Percentiles rank a stretch among this genome's conserved stretches.
Conservation (phyloP, 1,140 invertebrate species). For the Meteorus sp. region DNA sequence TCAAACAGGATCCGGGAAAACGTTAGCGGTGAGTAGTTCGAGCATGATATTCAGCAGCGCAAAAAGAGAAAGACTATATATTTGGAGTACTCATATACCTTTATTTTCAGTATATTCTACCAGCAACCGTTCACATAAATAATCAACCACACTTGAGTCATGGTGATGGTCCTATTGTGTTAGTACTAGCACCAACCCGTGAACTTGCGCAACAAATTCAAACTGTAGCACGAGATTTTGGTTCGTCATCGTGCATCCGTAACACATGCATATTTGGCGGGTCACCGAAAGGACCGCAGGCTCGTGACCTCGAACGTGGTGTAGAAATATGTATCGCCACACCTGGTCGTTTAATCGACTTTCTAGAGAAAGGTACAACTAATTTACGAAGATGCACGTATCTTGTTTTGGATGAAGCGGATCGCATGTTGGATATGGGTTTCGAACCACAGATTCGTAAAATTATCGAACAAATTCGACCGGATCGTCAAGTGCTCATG, state of each 20-base stretch:
- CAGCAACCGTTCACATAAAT: slow-evolving; percentile 75
- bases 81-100: too few relatives aligned
- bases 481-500: slow-evolving; percentile 95
- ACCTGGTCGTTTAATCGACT: slow-evolving; percentile 95
- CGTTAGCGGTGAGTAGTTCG: slow-evolving; percentile 64
- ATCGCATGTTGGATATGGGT: slow-evolving; percentile 92
- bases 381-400: slow-evolving; percentile 92
- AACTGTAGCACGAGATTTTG: slow-evolving; percentile 90
- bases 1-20: slow-evolving; percentile 92
- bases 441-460: slow-evolving; percentile 99
- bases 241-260: slow-evolving; percentile 76
- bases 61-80: not conserved
- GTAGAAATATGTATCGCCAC: slow-evolving; percentile 94
- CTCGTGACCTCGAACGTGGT: slow-evolving; percentile 86
- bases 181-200: slow-evolving; percentile 93
- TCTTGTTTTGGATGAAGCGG: slow-evolving; percentile 94
- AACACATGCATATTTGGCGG: slow-evolving; percentile 98
- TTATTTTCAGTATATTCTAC: slow-evolving; percentile 72
- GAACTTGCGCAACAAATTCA: slow-evolving; percentile 98
- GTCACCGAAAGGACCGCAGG: slow-evolving; percentile 92
- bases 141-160: slow-evolving; percentile 69
- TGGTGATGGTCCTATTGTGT: slow-evolving; percentile 89
- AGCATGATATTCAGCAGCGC: not conserved
- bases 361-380: slow-evolving; percentile 88
- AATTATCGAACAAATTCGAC: slow-evolving; percentile 94